phyloP scores from a whole-genome alignment of 2,888 invertebrate genomes.

The Tiphia femorata region DNA sequence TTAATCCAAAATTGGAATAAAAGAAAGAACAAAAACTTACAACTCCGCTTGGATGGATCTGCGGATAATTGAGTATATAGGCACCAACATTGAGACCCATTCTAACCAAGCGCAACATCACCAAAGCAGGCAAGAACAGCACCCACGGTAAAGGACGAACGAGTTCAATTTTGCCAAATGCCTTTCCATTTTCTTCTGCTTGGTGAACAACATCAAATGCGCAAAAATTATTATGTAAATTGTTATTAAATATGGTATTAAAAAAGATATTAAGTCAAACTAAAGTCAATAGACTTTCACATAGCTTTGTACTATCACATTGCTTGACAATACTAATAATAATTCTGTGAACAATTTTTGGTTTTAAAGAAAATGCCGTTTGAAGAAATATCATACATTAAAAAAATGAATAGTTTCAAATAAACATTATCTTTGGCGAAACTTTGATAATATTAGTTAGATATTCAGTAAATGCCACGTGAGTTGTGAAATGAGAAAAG shows the following conservation, averaged over 20 bases:
- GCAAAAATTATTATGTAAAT: background rate
- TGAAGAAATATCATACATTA: too few species aligned
- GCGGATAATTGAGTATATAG: conserved; percentile 70
- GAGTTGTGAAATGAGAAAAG: background rate
- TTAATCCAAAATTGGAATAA: too few species aligned
- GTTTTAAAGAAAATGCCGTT: too few species aligned
- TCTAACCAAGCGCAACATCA: conserved; percentile 69
- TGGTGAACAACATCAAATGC: background rate
- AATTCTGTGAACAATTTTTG: too few species aligned
- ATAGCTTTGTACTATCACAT: too few species aligned
- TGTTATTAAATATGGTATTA: background rate
- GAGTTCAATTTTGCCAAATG: conserved; percentile 68
- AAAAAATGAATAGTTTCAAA: too few species aligned
- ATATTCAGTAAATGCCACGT: background rate
- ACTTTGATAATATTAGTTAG: too few species aligned
- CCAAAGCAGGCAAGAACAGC: conserved; percentile 71
- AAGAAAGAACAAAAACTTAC: too few species aligned
- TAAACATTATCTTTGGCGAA: too few species aligned
- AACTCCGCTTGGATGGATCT: conserved; percentile 71
- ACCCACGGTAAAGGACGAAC: conserved; percentile 75
- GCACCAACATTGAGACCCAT: conserved; percentile 70
- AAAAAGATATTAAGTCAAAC: too few species aligned
- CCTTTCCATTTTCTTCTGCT: conserved; percentile 70
- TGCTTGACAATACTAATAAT: too few species aligned
- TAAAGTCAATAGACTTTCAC: too few species aligned